Evolutionary conservation across 2,888 invertebrate genomes (phyloP).

Genomic region (Octodonta nipae): DNA sequence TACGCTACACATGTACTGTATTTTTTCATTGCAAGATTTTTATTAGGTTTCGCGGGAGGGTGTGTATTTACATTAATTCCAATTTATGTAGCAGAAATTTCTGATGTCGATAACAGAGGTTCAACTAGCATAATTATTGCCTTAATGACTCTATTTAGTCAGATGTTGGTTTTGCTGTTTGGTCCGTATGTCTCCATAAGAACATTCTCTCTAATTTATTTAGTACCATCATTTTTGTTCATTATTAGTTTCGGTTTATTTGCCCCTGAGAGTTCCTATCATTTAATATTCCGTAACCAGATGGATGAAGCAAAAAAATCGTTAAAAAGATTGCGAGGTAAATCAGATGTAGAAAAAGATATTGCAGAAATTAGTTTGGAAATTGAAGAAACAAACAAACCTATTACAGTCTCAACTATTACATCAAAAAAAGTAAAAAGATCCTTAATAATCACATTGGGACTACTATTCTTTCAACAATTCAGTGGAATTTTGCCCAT

Average conservation of each 20-base stretch:
- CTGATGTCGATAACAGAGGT: slow-evolving; percentile 65
- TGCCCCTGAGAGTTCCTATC: slow-evolving; percentile 21
- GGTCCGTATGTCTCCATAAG: slow-evolving; percentile 18
- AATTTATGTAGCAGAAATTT: slow-evolving; percentile 76
- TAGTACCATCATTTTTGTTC: slow-evolving; percentile 16
- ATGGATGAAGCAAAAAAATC: slow-evolving; percentile 47
- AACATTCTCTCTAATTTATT: slow-evolving; percentile 13
- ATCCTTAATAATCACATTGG: slow-evolving; percentile 31
- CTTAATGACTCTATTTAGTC: slow-evolving; percentile 13
- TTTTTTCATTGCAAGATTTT: slow-evolving; percentile 41
- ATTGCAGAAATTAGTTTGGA: slow-evolving; percentile 12
- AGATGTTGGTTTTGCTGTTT: slow-evolving; percentile 14
- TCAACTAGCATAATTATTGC: slow-evolving; percentile 14
- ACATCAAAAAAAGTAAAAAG: slow-evolving; percentile 14
- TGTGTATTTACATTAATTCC: slow-evolving; percentile 60
- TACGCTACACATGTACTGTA: slow-evolving; percentile 14
- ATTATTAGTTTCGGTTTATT: slow-evolving; percentile 14
- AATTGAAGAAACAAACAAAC: slow-evolving; percentile 13
- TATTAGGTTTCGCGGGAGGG: slow-evolving; percentile 52
- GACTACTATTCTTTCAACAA: slow-evolving; percentile 27
- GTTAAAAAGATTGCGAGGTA: slow-evolving; percentile 43
- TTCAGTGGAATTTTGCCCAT: slow-evolving; percentile 58
- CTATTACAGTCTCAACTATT: no score
- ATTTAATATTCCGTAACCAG: slow-evolving; percentile 20
- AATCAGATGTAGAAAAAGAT: slow-evolving; percentile 14